Base-by-base conservation (phyloP, 2,888 invertebrate species). In the Ormyrus rosae region DNA sequence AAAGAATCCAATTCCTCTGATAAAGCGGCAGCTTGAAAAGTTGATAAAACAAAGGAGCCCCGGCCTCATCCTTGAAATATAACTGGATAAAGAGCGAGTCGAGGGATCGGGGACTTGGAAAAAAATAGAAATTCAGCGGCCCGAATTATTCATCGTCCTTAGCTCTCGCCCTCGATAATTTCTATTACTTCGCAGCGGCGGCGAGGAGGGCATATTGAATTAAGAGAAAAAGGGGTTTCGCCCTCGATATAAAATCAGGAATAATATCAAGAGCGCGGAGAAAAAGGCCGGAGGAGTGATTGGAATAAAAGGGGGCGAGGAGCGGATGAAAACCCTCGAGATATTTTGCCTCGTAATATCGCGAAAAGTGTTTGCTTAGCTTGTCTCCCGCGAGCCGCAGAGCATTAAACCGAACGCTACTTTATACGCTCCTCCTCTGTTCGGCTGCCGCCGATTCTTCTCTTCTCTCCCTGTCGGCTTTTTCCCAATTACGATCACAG, bases 291-390 rank as follows among this genome's bases (percentile, higher is more conserved):
- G 11, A 46, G 46, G 13, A 70, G 78, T 69, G 78, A 65, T 65
- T 71, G 78, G 70, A 77, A 77, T 77, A 76, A 76, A 68, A 68
- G 75, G 53, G 68, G 53, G 60, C 9, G 34, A 53, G 67, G 19
- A 56, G 50, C 51, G 75, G 68, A 68, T 69, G 81, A 79, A 81
- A 81, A 81, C 77, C 82, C 82, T 68, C 82, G 82, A 82, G 80
- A 78, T 82, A 82, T 82, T 82, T 82, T 82, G 51, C 71, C 76
- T 61, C 60, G 88, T 88, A 90, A 90, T 90, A 90, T 89, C 87
- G 87, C 85, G 88, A 88, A 90, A 89, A 89, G 89, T 90, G 88
- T 90, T 90, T 90, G 89, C 89, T 87, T 86, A 89, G 89, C 88
- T 89, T 89, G 89, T 88, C 89, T 89, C 73, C 34, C 34, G 34